Conservation (phyloP, 2,797 vertebrate genomes). For the Synanceia verrucosa region DNA sequence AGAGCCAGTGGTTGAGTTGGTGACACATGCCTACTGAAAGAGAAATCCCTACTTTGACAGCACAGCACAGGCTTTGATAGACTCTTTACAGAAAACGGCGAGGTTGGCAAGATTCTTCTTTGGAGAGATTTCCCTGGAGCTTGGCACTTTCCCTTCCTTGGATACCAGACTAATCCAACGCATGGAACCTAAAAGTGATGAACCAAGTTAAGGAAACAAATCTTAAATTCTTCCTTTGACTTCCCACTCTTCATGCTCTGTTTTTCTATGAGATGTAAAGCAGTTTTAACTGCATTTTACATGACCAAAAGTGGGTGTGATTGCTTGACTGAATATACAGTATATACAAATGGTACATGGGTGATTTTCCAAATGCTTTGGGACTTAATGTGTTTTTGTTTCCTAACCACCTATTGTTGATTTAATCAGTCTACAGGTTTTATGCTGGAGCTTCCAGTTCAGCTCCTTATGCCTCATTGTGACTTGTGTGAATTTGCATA, state of each 20-base stretch:
- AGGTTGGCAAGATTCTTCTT: constrained; percentile 37
- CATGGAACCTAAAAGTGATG: constrained; percentile 22
- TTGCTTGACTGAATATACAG: not conserved
- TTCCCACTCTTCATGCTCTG: not conserved
- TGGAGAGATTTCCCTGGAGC: constrained; percentile 42
- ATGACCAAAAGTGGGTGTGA: not conserved
- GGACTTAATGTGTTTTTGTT: not conserved
- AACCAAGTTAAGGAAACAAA: constrained; percentile 20
- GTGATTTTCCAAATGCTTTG: not conserved
- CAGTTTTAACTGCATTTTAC: not conserved
- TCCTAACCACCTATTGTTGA: not conserved
- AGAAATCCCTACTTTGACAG: constrained; percentile 57
- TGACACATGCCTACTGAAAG: constrained; percentile 16
- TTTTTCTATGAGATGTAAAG: not conserved
- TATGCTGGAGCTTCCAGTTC: no score
- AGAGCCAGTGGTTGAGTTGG: constrained; percentile 10
- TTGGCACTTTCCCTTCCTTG: constrained; percentile 32
- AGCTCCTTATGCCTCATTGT: not conserved
- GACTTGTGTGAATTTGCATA: not conserved
- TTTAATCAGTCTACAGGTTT: no score
- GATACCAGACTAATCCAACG: constrained; percentile 51
- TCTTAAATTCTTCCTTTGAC: constrained; percentile 3
- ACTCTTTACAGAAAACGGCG: constrained; percentile 44
- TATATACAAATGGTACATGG: not conserved
- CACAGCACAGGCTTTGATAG: constrained; percentile 49